These are phyloP conservation scores for Tinea trinotella DNA, from an alignment of 2,888 invertebrate species.

Conservation along the genomic window DNA sequence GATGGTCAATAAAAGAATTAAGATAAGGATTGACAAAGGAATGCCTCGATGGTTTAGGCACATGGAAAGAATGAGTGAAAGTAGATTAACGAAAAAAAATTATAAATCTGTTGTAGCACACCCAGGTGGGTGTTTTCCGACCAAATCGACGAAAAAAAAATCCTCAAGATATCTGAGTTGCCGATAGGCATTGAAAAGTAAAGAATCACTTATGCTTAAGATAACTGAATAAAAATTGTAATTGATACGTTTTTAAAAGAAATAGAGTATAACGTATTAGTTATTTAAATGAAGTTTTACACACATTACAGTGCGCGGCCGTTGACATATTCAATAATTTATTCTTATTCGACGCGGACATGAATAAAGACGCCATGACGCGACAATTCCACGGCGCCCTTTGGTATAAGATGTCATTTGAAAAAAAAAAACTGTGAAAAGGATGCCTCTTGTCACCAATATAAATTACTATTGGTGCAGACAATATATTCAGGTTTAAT, in stretches of 20 bases:
- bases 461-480: background rate
- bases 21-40: too few relatives aligned
- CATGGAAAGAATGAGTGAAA: too few relatives aligned
- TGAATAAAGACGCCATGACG: conserved; percentile 17
- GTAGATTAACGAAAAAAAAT: too few relatives aligned
- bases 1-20: too few relatives aligned
- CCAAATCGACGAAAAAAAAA: too few relatives aligned
- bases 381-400: conserved; percentile 13
- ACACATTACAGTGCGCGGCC: conserved; percentile 32
- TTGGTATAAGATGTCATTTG: background rate
- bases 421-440: conserved; percentile 12
- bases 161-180: too few relatives aligned
- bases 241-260: conserved; percentile 1
- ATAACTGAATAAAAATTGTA: background rate
- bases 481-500: background rate
- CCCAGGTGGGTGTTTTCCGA: too few relatives aligned
- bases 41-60: too few relatives aligned
- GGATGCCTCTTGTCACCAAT: conserved; percentile 13
- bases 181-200: too few relatives aligned
- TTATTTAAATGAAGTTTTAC: conserved; percentile 35
- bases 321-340: conserved; percentile 55
- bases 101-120: too few relatives aligned
- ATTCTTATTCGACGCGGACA: conserved; percentile 27
- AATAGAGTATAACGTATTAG: conserved; percentile 7
- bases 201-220: too few relatives aligned